These are phyloP conservation scores for Eospalax fontanierii DNA, from an alignment of 2,797 vertebrate species.

Conservation along the genomic window DNA sequence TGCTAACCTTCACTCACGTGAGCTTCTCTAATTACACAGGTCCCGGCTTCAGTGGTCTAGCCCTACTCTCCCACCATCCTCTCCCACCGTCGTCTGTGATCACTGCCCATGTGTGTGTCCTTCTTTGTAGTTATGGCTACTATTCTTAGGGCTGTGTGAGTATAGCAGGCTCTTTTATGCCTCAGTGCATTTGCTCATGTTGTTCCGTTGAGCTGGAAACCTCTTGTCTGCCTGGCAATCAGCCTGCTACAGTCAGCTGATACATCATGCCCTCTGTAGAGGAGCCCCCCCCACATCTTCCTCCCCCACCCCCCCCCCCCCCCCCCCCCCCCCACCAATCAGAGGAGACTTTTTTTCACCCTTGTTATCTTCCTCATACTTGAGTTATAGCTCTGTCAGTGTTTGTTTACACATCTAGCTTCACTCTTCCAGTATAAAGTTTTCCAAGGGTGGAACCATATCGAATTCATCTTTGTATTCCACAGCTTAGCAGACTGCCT, in stretches of 20 bases:
- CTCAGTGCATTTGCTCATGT: slow-evolving; percentile 44
- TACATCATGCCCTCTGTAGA: not conserved
- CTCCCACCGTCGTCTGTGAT: not conserved
- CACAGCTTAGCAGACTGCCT: not conserved
- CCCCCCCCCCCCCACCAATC: not conserved
- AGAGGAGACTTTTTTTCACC: slow-evolving; percentile 18
- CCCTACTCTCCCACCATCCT: not conserved
- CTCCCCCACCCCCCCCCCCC: not conserved
- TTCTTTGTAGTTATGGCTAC: not conserved
- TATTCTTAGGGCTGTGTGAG: not conserved
- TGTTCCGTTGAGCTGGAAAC: slow-evolving; percentile 40
- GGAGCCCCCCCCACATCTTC: not conserved
- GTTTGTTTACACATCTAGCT: slow-evolving; percentile 56
- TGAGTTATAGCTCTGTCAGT: not conserved
- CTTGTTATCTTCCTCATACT: slow-evolving; percentile 22
- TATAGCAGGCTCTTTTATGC: not conserved
- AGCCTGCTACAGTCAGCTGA: not conserved
- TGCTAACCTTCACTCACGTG: not conserved
- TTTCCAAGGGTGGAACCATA: not conserved
- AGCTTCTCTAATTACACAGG: not conserved
- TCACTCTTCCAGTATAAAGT: slow-evolving; percentile 38
- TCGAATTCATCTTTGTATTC: slow-evolving; percentile 45
- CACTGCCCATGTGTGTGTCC: not conserved
- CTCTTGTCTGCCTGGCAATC: slow-evolving; percentile 56
- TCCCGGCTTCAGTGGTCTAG: not conserved